Evolutionary conservation across 1,140 invertebrate genomes (phyloP).

Genomic region (Homalodisca vitripennis): DNA sequence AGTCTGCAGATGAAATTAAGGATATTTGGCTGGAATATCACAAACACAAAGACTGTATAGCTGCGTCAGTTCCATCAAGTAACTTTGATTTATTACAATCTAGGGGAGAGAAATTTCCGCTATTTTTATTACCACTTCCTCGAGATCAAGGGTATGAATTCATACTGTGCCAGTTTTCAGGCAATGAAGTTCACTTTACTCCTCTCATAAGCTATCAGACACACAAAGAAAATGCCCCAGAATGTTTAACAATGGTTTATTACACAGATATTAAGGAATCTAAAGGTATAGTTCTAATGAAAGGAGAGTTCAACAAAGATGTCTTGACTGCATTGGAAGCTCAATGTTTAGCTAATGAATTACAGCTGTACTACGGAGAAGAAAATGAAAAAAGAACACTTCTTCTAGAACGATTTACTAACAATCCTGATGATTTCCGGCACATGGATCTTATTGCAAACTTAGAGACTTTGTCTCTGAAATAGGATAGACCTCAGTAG

Average conservation of each 20-base stretch:
- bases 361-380: constrained; percentile 80
- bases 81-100: constrained; percentile 60
- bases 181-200: constrained; percentile 80
- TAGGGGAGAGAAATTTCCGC: constrained; percentile 59
- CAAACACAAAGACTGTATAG: constrained; percentile 70
- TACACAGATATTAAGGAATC: constrained; percentile 74
- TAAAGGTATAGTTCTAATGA: constrained; percentile 83
- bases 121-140: constrained; percentile 81
- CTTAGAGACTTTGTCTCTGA: constrained; percentile 59
- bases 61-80: constrained; percentile 62
- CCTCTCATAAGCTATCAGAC: constrained; percentile 84
- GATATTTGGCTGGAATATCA: constrained; percentile 81
- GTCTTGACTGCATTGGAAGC: constrained; percentile 74
- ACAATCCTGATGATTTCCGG: constrained; percentile 71
- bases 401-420: constrained; percentile 70
- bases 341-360: constrained; percentile 80
- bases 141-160: constrained; percentile 86
- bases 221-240: constrained; percentile 88
- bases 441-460: constrained; percentile 80
- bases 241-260: constrained; percentile 80
- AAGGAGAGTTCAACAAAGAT: constrained; percentile 85
- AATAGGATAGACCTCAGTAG: too few species aligned
- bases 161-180: constrained; percentile 74
- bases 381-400: constrained; percentile 60
- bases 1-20: constrained; percentile 70